These are phyloP conservation scores for Lysandra bellargus DNA, from an alignment of 2,888 invertebrate genomes.

Conservation along the genomic window DNA sequence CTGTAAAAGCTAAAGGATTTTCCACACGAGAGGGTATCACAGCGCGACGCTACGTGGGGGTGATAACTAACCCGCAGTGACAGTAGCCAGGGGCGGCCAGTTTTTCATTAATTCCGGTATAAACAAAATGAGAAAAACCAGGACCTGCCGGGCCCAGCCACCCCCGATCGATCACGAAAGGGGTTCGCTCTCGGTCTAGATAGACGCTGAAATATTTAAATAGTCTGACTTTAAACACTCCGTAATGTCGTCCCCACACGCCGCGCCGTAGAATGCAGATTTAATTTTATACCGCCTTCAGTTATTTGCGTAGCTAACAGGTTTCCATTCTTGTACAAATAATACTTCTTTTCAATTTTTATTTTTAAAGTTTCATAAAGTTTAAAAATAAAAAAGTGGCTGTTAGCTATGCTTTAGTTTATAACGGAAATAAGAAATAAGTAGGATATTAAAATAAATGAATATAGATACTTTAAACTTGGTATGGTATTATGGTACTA, in stretches of 20 bases:
- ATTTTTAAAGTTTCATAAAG: background rate
- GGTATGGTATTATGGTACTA: too few relatives aligned
- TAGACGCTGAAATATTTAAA: conserved; percentile 44
- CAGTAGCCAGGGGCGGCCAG: conserved; percentile 40
- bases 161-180: conserved; percentile 58
- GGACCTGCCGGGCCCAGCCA: conserved; percentile 47
- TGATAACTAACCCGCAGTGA: conserved; percentile 16
- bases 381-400: conserved; percentile 4
- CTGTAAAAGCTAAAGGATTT: conserved; percentile 3
- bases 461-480: background rate
- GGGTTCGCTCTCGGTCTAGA: conserved; percentile 40
- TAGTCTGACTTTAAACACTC: conserved; percentile 43
- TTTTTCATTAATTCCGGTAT: conserved; percentile 63
- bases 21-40: conserved; percentile 13
- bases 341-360: conserved; percentile 15
- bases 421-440: background rate
- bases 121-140: conserved; percentile 57
- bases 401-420: background rate
- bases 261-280: conserved; percentile 39
- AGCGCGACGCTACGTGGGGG: background rate
- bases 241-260: conserved; percentile 40
- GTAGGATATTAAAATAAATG: background rate
- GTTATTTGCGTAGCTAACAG: conserved; percentile 36
- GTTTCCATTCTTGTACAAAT: conserved; percentile 28
- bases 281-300: conserved; percentile 39